phyloP scores from a whole-genome alignment of 2,888 invertebrate species.

The Eretmocerus hayati region DNA sequence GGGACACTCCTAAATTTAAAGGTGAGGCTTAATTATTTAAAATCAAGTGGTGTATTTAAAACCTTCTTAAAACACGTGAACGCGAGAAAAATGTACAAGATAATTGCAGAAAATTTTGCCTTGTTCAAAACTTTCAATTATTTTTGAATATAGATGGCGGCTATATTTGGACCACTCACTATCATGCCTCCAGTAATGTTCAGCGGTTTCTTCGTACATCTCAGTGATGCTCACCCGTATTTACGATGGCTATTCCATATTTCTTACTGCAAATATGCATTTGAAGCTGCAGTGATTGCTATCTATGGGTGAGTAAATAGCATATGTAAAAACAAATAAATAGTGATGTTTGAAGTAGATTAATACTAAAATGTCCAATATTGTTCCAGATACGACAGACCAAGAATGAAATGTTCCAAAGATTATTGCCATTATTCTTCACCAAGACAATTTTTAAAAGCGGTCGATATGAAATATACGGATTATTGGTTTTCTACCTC shows the following conservation, averaged over 20 bases:
- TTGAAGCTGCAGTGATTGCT: constrained; percentile 74
- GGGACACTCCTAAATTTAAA: constrained; percentile 75
- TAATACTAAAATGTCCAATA: not conserved
- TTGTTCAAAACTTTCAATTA: too few species aligned
- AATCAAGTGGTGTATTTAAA: too few species aligned
- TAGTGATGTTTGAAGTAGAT: not conserved
- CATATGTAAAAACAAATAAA: too few species aligned
- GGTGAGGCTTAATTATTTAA: too few species aligned
- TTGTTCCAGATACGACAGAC: constrained; percentile 58
- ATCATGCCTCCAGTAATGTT: constrained; percentile 84
- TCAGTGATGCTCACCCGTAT: constrained; percentile 69
- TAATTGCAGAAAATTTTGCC: too few species aligned
- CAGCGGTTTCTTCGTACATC: constrained; percentile 86
- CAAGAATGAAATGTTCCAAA: constrained; percentile 65
- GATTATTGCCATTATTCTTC: constrained; percentile 69
- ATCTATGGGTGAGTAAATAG: constrained; percentile 62
- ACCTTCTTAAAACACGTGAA: too few species aligned
- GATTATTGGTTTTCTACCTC: constrained; percentile 60
- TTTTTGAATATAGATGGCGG: constrained; percentile 68
- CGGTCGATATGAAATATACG: constrained; percentile 63
- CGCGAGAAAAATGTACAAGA: too few species aligned
- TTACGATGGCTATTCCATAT: constrained; percentile 80
- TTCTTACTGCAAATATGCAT: constrained; percentile 83
- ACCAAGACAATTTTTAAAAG: constrained; percentile 67
- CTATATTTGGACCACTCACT: constrained; percentile 81